Evolutionary conservation across 2,888 invertebrate genomes (phyloP).

Genomic region (Lycophotia porphyrea): DNA sequence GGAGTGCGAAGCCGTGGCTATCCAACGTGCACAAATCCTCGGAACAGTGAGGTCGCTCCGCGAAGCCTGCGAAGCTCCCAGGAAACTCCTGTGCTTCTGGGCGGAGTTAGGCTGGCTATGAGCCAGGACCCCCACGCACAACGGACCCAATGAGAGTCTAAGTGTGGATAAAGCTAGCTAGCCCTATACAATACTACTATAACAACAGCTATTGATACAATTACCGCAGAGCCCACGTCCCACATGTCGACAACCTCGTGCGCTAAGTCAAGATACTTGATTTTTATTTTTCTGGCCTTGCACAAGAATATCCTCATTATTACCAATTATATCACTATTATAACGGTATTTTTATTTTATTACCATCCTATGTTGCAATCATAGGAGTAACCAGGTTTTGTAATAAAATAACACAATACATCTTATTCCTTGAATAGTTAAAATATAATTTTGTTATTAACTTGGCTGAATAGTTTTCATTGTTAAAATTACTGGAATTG

Average conservation of each 20-base stretch:
- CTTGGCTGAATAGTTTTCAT: neutral
- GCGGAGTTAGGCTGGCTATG: no score
- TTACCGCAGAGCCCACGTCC: neutral
- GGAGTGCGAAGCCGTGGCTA: no score
- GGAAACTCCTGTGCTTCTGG: no score
- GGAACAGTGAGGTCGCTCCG: no score
- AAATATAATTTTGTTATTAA: neutral
- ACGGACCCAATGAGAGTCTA: no score
- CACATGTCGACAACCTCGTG: neutral
- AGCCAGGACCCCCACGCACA: no score
- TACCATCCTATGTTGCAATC: neutral
- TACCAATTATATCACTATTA: neutral
- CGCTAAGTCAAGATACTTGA: neutral
- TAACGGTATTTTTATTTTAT: neutral
- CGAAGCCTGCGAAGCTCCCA: no score
- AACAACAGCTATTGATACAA: neutral
- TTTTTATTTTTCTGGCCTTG: neutral
- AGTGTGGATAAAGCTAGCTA: no score
- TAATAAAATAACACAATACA: neutral
- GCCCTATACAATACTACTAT: no score
- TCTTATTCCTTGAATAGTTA: neutral
- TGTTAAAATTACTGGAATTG: neutral
- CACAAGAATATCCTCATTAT: neutral
- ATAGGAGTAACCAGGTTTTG: neutral
- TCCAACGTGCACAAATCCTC: no score